phyloP scores from a whole-genome alignment of 2,888 invertebrate genomes.

The Phaonia tiefii region DNA sequence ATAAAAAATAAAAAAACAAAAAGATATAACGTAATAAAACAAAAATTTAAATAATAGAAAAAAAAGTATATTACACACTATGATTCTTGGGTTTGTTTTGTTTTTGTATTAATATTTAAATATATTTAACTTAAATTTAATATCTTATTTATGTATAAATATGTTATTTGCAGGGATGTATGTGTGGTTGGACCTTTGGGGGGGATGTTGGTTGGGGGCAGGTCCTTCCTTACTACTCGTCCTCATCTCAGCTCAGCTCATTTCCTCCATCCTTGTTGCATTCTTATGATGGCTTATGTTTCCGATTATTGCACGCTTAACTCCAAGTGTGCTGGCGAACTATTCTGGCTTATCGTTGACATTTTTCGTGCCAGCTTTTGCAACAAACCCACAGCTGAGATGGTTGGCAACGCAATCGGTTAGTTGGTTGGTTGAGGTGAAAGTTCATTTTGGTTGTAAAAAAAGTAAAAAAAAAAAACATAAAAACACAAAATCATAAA shows the following conservation, averaged over 20 bases:
- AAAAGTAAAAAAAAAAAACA: slow-evolving; percentile 59
- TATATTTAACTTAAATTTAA: slow-evolving; percentile 37
- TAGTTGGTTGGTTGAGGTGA: slow-evolving; percentile 13
- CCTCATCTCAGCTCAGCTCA: too few species aligned
- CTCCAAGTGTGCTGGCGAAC: slow-evolving; percentile 75
- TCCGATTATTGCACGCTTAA: slow-evolving; percentile 73
- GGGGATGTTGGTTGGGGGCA: too few species aligned
- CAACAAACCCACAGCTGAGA: slow-evolving; percentile 83
- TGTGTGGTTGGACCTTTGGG: neutral
- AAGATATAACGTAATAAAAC: slow-evolving; percentile 10
- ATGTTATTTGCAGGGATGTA: slow-evolving; percentile 4
- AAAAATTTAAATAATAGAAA: slow-evolving; percentile 19
- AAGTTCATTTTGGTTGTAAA: slow-evolving; percentile 51
- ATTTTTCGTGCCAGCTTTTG: slow-evolving; percentile 81
- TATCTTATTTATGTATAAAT: slow-evolving; percentile 23
- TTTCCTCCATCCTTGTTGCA: neutral
- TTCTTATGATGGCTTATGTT: slow-evolving; percentile 37
- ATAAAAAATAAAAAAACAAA: slow-evolving; percentile 67
- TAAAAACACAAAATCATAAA: slow-evolving; percentile 61
- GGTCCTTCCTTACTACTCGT: neutral
- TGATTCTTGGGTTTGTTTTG: slow-evolving; percentile 34
- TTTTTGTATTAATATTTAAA: slow-evolving; percentile 14
- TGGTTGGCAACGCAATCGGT: slow-evolving; percentile 9
- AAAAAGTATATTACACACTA: slow-evolving; percentile 16
- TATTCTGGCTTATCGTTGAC: slow-evolving; percentile 77